phyloP scores from a whole-genome alignment of 1,140 invertebrate species.

The Andrena cerasifolii region DNA sequence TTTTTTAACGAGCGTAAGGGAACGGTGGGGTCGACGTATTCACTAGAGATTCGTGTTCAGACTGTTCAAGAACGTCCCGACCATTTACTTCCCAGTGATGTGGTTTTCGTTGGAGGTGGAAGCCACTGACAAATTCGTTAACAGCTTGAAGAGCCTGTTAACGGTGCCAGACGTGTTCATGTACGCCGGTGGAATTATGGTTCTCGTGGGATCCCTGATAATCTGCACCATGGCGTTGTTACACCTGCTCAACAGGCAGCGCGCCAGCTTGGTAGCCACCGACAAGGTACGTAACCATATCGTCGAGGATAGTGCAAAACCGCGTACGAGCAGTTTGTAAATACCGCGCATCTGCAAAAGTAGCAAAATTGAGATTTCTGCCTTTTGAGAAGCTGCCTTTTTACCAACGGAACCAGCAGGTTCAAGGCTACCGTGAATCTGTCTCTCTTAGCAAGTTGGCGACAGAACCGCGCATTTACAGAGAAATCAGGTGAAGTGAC shows the following conservation, averaged over 20 bases:
- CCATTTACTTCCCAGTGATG: conserved; percentile 88
- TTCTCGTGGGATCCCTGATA: conserved; percentile 70
- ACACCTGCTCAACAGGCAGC: conserved; percentile 47
- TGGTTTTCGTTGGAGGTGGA: conserved; percentile 89
- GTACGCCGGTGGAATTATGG: conserved; percentile 67
- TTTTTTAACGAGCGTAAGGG: no score
- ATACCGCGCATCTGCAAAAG: no score
- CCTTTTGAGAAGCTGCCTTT: no score
- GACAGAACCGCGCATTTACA: no score
- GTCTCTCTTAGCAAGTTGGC: no score
- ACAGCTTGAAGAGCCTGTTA: conserved; percentile 71
- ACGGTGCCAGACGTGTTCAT: conserved; percentile 70
- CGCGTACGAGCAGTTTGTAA: no score
- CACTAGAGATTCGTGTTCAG: conserved; percentile 75
- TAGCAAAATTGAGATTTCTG: no score
- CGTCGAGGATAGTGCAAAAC: no score
- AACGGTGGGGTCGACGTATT: background rate
- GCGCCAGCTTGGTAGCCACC: background rate
- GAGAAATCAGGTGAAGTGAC: no score
- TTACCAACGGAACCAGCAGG: no score
- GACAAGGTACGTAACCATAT: conserved; percentile 14
- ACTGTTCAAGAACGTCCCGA: conserved; percentile 86
- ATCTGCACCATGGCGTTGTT: conserved; percentile 5
- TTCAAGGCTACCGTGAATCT: no score
- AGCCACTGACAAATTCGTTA: conserved; percentile 83